phyloP scores from a whole-genome alignment of 2,888 invertebrate genomes.

The Eupsilia transversa region DNA sequence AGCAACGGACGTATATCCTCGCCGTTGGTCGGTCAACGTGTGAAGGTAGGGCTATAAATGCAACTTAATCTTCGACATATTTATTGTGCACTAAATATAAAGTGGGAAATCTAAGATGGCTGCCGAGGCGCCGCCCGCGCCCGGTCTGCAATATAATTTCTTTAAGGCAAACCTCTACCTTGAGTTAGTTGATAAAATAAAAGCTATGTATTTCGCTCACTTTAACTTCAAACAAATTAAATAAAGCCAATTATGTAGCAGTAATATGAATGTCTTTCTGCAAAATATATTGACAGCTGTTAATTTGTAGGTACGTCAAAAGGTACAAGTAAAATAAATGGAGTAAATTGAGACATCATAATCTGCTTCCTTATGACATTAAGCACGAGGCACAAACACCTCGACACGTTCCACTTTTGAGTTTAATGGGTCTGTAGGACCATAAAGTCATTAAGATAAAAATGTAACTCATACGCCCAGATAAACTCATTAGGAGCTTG shows the following conservation, averaged over 20 bases:
- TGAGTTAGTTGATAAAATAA: neutral
- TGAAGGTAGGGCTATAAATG: conserved; percentile 55
- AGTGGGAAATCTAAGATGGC: conserved; percentile 63
- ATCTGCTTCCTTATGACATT: conserved; percentile 44
- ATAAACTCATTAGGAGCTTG: conserved; percentile 35
- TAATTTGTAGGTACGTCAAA: conserved; percentile 29
- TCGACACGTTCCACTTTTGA: conserved; percentile 32
- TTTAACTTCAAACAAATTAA: neutral
- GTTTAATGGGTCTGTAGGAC: conserved; percentile 42
- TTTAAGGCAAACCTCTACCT: conserved; percentile 32
- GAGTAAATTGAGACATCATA: conserved; percentile 44
- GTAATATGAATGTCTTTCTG: neutral
- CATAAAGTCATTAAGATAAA: conserved; percentile 60
- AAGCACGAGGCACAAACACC: conserved; percentile 26
- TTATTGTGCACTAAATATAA: conserved; percentile 67
- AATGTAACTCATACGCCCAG: conserved; percentile 44
- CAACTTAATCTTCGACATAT: conserved; percentile 66
- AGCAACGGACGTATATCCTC: conserved; percentile 38
- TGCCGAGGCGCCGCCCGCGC: conserved; percentile 60
- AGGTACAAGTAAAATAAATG: conserved; percentile 5
- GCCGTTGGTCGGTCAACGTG: conserved; percentile 30
- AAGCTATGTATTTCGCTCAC: neutral
- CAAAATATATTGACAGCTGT: conserved; percentile 9
- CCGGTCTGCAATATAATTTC: conserved; percentile 50
- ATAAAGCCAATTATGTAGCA: neutral